These are phyloP conservation scores for Caerostris darwini DNA, from an alignment of 1,140 invertebrate species.

Conservation along the genomic window DNA sequence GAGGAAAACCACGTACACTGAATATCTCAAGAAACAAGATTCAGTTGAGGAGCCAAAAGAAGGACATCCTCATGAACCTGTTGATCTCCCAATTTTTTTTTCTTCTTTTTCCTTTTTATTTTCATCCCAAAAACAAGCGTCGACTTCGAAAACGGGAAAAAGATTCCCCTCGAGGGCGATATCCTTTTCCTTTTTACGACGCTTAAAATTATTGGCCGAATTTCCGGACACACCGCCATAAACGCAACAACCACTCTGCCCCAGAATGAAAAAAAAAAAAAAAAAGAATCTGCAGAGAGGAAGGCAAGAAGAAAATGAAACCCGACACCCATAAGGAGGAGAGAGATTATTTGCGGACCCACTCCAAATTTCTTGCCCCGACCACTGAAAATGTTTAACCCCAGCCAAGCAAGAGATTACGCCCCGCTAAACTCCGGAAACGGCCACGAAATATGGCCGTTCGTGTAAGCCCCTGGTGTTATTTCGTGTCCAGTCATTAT, in stretches of 20 bases:
- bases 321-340: slow-evolving; percentile 18
- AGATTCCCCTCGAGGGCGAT: slow-evolving; percentile 18
- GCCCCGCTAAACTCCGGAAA: slow-evolving; percentile 66
- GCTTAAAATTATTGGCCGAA: slow-evolving; percentile 70
- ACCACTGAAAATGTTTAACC: slow-evolving; percentile 70
- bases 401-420: slow-evolving; percentile 71
- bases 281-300: not conserved
- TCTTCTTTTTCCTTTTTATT: not conserved
- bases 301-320: not conserved
- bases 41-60: no score
- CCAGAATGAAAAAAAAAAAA: not conserved
- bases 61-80: not conserved
- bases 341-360: slow-evolving; percentile 65
- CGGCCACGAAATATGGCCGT: slow-evolving; percentile 61
- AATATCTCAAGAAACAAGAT: no score
- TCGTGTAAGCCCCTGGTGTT: slow-evolving; percentile 73
- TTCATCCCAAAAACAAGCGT: not conserved
- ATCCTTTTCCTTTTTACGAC: slow-evolving; percentile 57
- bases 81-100: not conserved
- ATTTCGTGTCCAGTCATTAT: slow-evolving; percentile 75
- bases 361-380: slow-evolving; percentile 52
- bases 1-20: no score
- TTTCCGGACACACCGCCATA: slow-evolving; percentile 48
- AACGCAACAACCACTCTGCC: slow-evolving; percentile 1
- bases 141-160: slow-evolving; percentile 14